These are phyloP conservation scores for Bolborhynchus lineola DNA, from an alignment of 2,113 vertebrate species.

Conservation along the genomic window DNA sequence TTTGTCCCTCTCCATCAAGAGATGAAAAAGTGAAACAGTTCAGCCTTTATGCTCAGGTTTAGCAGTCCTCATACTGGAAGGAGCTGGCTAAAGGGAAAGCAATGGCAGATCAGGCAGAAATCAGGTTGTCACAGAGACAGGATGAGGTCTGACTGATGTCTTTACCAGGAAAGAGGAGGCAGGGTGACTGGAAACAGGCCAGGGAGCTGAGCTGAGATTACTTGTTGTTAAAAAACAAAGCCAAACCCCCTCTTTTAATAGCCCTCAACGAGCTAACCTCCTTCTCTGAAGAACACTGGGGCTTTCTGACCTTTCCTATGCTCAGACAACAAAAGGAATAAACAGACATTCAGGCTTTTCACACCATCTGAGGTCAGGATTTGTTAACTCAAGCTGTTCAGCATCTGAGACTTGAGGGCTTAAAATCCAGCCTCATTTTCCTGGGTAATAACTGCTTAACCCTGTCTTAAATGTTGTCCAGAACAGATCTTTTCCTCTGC, in stretches of 20 bases:
- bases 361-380: background rate
- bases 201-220: background rate
- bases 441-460: background rate
- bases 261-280: background rate
- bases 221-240: background rate
- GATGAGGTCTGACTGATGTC: slow-evolving; percentile 64
- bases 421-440: slow-evolving; percentile 45
- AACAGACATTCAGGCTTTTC: background rate
- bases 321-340: background rate
- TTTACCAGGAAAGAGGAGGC: background rate
- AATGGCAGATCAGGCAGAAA: slow-evolving; percentile 44
- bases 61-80: slow-evolving; percentile 7
- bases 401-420: slow-evolving; percentile 17
- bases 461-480: background rate
- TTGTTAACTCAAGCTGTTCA: background rate
- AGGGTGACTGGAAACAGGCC: background rate
- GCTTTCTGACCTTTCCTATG: background rate
- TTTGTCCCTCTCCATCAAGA: slow-evolving; percentile 7
- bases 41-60: slow-evolving; percentile 28
- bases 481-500: background rate
- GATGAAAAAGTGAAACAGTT: background rate
- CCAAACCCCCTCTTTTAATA: background rate
- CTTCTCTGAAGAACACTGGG: background rate
- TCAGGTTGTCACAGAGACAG: slow-evolving; percentile 66
- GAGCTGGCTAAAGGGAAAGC: slow-evolving; percentile 64